Percentiles rank a stretch among this genome's conserved stretches.
Conservation (phyloP, 2,888 invertebrate species). For the Ophion costatus region DNA sequence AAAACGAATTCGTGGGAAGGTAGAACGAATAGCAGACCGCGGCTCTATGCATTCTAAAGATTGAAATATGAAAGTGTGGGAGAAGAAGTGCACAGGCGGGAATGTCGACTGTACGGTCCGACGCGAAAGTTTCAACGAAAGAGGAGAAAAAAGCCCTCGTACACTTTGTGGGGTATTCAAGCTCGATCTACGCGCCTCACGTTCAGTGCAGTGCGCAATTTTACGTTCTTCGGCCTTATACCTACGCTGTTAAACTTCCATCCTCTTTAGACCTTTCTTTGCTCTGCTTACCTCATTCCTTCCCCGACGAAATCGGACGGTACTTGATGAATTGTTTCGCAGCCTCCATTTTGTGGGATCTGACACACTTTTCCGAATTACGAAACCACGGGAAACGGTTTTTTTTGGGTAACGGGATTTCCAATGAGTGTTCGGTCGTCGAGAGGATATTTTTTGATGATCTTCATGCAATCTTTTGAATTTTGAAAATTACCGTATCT, state of each 20-base stretch:
- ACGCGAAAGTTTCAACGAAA: conserved; percentile 70
- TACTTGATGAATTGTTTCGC: conserved; percentile 4
- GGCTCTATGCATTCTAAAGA: conserved; percentile 72
- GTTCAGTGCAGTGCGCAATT: conserved; percentile 72
- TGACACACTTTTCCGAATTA: too few species aligned
- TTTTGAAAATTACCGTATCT: too few species aligned
- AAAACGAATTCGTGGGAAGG: too few species aligned
- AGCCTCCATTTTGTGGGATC: not conserved
- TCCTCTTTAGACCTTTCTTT: conserved; percentile 18
- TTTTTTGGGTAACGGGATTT: too few species aligned
- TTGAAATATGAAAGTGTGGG: conserved; percentile 73
- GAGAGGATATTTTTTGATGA: too few species aligned
- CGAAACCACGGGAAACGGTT: too few species aligned
- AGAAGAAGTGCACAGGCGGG: conserved; percentile 39
- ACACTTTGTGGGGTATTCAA: conserved; percentile 5
- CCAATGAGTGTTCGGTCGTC: too few species aligned
- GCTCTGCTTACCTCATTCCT: not conserved
- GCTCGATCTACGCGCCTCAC: conserved; percentile 50
- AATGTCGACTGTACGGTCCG: conserved; percentile 68
- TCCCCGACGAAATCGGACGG: not conserved
- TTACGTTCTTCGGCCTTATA: conserved; percentile 59
- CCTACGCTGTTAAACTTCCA: conserved; percentile 39
- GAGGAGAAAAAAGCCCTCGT: conserved; percentile 60
- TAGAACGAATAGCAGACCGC: conserved; percentile 32
- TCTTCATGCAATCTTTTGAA: too few species aligned